These are phyloP conservation scores for Cheilosia variabilis DNA, from an alignment of 2,888 invertebrate genomes.

Conservation along the genomic window DNA sequence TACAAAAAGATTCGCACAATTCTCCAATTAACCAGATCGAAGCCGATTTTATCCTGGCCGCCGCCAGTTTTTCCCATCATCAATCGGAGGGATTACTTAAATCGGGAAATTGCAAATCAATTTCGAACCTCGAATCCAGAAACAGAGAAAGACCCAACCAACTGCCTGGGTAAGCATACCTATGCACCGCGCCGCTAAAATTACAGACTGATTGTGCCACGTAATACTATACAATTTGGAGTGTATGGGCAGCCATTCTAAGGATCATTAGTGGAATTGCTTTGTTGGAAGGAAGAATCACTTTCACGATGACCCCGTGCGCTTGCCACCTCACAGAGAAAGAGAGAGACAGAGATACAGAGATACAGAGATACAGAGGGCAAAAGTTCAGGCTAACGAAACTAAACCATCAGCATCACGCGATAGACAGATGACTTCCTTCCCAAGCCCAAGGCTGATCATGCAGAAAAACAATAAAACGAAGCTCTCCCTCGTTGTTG, in stretches of 20 bases:
- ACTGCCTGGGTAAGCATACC: conserved; percentile 10
- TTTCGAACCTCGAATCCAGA: conserved; percentile 26
- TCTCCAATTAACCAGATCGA: not conserved
- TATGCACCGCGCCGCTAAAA: conserved; percentile 15
- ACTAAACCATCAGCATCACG: not conserved
- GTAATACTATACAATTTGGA: conserved; percentile 52
- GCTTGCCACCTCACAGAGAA: conserved; percentile 26
- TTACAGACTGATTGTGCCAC: conserved; percentile 48
- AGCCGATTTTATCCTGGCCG: not conserved
- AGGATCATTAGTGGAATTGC: conserved; percentile 39
- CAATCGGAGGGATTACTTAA: conserved; percentile 15
- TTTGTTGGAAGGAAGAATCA: conserved; percentile 15
- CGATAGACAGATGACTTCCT: conserved; percentile 25
- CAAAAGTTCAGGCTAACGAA: conserved; percentile 45
- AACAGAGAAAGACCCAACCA: conserved; percentile 7
- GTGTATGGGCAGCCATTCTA: conserved; percentile 4
- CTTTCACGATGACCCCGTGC: conserved; percentile 48
- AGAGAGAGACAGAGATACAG: not conserved
- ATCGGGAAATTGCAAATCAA: conserved; percentile 57
- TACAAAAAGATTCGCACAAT: no score
- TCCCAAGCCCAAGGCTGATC: conserved; percentile 33
- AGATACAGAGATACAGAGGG: conserved; percentile 30
- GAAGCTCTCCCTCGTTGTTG: not conserved
- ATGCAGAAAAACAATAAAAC: conserved; percentile 43
- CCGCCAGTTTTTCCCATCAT: conserved; percentile 6